Percentiles rank a stretch among this genome's conserved stretches.
These are phyloP conservation scores for Grus americana DNA, from an alignment of 2,113 vertebrate genomes.

Conservation along the genomic window DNA sequence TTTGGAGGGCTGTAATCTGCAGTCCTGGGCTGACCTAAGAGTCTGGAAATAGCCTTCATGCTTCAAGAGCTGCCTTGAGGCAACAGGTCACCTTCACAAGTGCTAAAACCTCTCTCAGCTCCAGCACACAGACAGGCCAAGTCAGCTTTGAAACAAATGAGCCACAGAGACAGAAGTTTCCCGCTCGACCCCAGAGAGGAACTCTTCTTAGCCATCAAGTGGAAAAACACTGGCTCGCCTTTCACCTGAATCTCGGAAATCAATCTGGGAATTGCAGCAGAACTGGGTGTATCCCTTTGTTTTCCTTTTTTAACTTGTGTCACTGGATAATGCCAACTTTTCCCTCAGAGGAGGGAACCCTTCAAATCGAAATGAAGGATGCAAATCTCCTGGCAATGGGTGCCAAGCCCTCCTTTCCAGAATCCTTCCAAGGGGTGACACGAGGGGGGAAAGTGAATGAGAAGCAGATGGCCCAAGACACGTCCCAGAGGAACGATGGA, in stretches of 20 bases:
- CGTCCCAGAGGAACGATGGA: background rate
- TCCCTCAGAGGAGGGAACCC: background rate
- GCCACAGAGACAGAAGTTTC: background rate
- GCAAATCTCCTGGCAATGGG: slow-evolving; percentile 9
- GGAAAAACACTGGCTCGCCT: slow-evolving; percentile 20
- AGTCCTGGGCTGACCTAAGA: background rate
- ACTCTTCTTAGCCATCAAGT: background rate
- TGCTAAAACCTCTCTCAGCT: background rate
- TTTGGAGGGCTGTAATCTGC: background rate
- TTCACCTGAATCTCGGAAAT: slow-evolving; percentile 34
- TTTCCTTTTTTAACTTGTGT: slow-evolving; percentile 40
- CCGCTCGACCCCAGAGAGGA: background rate
- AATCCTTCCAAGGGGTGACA: slow-evolving; percentile 27
- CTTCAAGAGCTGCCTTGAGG: background rate
- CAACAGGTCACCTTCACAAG: background rate
- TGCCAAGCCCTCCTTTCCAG: slow-evolving; percentile 22
- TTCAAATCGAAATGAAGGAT: slow-evolving; percentile 43
- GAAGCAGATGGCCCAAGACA: slow-evolving; percentile 42
- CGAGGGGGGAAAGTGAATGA: background rate
- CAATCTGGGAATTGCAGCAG: background rate
- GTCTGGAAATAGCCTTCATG: background rate
- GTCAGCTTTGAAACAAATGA: slow-evolving; percentile 7
- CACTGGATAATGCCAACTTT: slow-evolving; percentile 15
- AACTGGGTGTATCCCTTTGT: slow-evolving; percentile 37
- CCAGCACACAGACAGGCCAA: background rate